phyloP scores from a whole-genome alignment of 2,113 vertebrate genomes.

The Dasyprocta punctata region DNA sequence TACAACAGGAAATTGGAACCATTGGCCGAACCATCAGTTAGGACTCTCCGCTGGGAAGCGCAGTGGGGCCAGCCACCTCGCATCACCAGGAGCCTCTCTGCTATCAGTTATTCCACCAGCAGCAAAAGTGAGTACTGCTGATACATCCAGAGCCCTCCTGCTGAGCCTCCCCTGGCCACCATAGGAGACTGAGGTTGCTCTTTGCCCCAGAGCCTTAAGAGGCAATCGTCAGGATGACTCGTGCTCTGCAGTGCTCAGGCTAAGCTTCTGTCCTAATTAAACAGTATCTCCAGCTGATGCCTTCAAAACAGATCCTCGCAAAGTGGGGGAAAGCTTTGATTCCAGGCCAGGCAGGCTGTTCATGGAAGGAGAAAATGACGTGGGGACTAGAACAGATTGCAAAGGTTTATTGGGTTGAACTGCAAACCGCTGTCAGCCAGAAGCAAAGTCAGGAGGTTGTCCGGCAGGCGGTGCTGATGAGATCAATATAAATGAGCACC shows the following conservation, averaged over 20 bases:
- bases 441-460: background rate
- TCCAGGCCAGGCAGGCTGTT: background rate
- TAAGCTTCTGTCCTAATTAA: background rate
- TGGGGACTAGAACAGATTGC: background rate
- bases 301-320: background rate
- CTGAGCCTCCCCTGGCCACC: slow-evolving; percentile 50
- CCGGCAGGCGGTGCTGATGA: background rate
- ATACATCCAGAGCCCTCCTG: slow-evolving; percentile 62
- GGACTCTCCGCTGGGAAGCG: slow-evolving; percentile 45
- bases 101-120: slow-evolving; percentile 62
- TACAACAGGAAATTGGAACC: slow-evolving; percentile 32
- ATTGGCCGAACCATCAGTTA: slow-evolving; percentile 62
- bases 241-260: background rate
- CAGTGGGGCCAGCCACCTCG: slow-evolving; percentile 15
- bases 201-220: background rate
- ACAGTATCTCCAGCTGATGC: background rate
- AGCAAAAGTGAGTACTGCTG: slow-evolving; percentile 67
- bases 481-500: background rate
- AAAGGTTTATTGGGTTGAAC: background rate
- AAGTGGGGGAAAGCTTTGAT: background rate
- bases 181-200: background rate
- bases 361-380: background rate
- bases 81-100: slow-evolving; percentile 62
- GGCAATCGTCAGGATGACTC: background rate
- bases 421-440: background rate